Evolutionary conservation across 2,113 vertebrate species (phyloP).

Genomic region (Struthio camelus): DNA sequence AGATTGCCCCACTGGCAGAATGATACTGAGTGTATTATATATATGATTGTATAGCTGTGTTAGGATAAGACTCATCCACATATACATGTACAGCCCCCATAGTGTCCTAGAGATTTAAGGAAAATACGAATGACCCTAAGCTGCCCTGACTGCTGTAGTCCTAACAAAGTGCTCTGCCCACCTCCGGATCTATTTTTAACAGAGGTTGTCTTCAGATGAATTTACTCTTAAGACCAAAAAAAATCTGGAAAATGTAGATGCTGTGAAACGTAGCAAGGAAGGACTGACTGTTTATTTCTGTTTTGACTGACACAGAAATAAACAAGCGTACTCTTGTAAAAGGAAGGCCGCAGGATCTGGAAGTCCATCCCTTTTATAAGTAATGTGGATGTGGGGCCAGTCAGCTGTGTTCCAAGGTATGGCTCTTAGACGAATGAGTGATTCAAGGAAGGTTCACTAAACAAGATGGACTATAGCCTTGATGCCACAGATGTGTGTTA

Average conservation of each 20-base stretch:
- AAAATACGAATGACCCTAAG: background rate
- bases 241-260: background rate
- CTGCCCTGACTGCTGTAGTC: background rate
- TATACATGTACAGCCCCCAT: background rate
- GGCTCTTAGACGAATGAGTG: background rate
- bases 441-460: background rate
- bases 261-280: background rate
- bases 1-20: background rate
- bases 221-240: background rate
- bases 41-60: background rate
- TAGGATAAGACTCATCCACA: background rate
- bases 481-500: background rate
- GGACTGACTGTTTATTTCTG: too few relatives aligned
- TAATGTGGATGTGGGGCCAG: background rate
- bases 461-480: background rate
- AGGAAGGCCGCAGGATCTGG: background rate
- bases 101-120: background rate
- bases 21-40: background rate
- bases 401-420: background rate
- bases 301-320: too few relatives aligned
- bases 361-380: background rate
- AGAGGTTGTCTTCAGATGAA: background rate
- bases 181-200: background rate
- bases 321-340: background rate
- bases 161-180: background rate